Base-by-base conservation (phyloP, 2,113 vertebrate species). In the Xenus cinereus region DNA sequence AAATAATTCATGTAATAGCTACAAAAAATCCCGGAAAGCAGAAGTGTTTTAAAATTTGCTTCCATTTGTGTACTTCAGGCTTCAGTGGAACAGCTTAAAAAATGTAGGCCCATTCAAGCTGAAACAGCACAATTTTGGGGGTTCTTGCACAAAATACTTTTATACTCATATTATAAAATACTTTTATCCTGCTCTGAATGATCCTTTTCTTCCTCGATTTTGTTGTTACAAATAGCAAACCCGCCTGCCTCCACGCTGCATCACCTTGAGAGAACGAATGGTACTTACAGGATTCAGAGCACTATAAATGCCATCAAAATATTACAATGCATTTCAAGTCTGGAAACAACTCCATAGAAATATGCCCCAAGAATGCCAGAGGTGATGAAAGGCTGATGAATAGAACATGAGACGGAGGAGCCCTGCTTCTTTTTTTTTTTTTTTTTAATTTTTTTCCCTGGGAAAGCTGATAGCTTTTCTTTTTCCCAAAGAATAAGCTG, bases 1-100 rank as follows among this genome's bases (percentile, higher is more conserved):
- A 95, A 97, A 97, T 97, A 95, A 97, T 97, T 94, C 67, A 97
- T 89, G 35, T 33, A 90, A 83, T 33, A 93, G 94, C 89, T 94
- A 72, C 76, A 59, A 78, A 93, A 95, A 95, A 95, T 68, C 51
- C 39, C 78, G 13, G 76, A 93, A 92, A 95, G 89, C 10, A 73
- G 69, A 83, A 89, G 85, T 33, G 27, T 54, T 94, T 95, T 91
- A 95, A 93, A 95, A 89, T 95, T 85, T 95, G 5, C 85, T 95
- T 97, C 91, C 80, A 93, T 95, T 95, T 94, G 37, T 84, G 92
- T 91, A 67, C 57, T 95, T 96, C 90, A 95, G 86, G 62, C 43
- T 84, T 74, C 89, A 93, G 76, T 92, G 82, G 83, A 92, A 93
- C 67, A 69, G 41, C 54, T 89, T 77, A 46, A 90, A 96, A 89